Conservation (phyloP, 1,140 invertebrate genomes). For the Drosophila sp. region DNA sequence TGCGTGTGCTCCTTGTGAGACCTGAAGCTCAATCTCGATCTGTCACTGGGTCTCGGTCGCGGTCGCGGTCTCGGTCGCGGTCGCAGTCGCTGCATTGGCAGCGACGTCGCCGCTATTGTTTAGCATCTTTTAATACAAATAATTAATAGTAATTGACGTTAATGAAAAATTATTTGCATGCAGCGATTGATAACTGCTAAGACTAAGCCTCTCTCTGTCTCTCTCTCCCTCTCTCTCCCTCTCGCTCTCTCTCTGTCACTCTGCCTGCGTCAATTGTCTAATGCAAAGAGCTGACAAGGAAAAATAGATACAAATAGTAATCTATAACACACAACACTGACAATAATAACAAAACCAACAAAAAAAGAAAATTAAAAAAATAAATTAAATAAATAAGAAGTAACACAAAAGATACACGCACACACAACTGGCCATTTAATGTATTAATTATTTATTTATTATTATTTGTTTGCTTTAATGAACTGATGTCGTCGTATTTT, state of each 20-base stretch:
- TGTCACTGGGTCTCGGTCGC: constrained; percentile 1
- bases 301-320: constrained; percentile 47
- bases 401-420: neutral
- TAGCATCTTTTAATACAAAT: constrained; percentile 68
- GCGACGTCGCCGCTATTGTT: constrained; percentile 52
- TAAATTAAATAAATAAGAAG: constrained; percentile 9
- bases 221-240: neutral
- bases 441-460: constrained; percentile 76
- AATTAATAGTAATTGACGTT: constrained; percentile 70
- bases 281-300: constrained; percentile 47
- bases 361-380: constrained; percentile 43
- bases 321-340: constrained; percentile 10
- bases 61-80: neutral
- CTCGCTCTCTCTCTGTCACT: constrained; percentile 25
- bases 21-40: constrained; percentile 4
- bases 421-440: constrained; percentile 31
- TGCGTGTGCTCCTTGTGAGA: constrained; percentile 23
- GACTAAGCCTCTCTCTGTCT: neutral
- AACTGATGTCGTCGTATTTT: constrained; percentile 27
- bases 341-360: neutral
- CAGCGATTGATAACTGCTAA: constrained; percentile 60
- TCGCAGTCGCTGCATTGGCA: constrained; percentile 5
- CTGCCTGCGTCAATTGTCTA: constrained; percentile 56
- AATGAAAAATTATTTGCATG: constrained; percentile 70
- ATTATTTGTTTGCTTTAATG: constrained; percentile 65